Evolutionary conservation across 2,113 vertebrate genomes (phyloP), one percentile per base, ranked within the genome.

Genomic region (Perognathus longimembris): DNA sequence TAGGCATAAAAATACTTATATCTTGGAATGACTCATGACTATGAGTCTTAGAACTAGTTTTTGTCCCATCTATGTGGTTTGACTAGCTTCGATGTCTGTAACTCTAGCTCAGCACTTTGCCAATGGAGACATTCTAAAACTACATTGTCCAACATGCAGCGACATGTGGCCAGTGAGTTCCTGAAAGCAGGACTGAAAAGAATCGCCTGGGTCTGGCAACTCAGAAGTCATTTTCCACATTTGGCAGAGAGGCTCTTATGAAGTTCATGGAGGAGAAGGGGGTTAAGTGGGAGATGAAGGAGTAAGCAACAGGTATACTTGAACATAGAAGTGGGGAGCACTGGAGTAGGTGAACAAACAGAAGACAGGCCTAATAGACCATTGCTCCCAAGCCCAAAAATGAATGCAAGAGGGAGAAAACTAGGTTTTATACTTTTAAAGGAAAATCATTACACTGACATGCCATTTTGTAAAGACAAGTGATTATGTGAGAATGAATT

Each of bases 381-480:
- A 67, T 1, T 57, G 6, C 42, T 76, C 54, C 30, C 20, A 32
- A 82, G 36, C 7, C 28, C 21, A 3, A 20, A n/a, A 83, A 81
- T 3, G 30, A 45, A n/a, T 7, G 18, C 26, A 75, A 26, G 54
- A 67, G 22, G 36, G 24, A 54, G 59, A 38, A 64, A 80, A 18
- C 50, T 75, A 82, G 42, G 26, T 28, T 50, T 81, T 66, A 57
- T 54, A 38, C 63, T 86, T 92, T 64, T 86, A 73, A 63, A 85
- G 64, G 28, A 20, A n/a, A 28, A 74, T 6, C 2, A 12, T 74
- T 71, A 77, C 80, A 9, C 61, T 81, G 78, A 75, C 54, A 61
- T 93, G 84, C 50, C 38, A 88, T 67, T 90, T 89, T 34, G 38
- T 38, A 54, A 88, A 89, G 24, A 7, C 69, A 94, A 61, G 36